Conservation (phyloP, 2,113 vertebrate species). For the Carassius gibelio region DNA sequence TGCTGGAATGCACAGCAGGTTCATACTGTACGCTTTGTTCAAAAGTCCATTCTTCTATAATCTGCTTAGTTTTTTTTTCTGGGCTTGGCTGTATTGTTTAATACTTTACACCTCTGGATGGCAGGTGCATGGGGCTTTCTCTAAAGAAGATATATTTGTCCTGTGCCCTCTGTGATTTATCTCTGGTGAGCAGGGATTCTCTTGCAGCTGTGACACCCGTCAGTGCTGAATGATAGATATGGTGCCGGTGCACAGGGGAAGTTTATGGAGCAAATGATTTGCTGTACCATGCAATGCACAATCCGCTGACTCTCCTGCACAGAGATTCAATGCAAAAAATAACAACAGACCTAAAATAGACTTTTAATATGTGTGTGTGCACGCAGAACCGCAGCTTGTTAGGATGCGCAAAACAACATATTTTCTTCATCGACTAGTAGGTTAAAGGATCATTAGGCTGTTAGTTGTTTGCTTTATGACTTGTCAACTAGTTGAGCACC, state of each 20-base stretch:
- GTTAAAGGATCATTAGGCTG: conserved; percentile 25
- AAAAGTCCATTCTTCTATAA: conserved; percentile 15
- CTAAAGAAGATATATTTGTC: conserved; percentile 45
- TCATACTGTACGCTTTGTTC: neutral
- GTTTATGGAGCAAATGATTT: conserved; percentile 47
- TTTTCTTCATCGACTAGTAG: neutral
- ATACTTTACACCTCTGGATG: conserved; percentile 40
- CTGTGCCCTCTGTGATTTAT: conserved; percentile 33
- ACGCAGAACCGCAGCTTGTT: neutral
- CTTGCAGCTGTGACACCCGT: conserved; percentile 30
- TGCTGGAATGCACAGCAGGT: neutral
- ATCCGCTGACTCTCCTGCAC: neutral
- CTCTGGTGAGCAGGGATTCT: conserved; percentile 38
- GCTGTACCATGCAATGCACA: neutral
- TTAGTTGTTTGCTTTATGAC: neutral
- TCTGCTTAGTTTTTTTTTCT: conserved; percentile 20
- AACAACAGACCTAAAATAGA: conserved; percentile 40
- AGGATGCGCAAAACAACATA: neutral
- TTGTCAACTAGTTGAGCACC: neutral
- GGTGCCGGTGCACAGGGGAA: conserved; percentile 30
- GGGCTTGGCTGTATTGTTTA: conserved; percentile 31
- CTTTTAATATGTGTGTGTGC: neutral
- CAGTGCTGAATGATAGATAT: conserved; percentile 38
- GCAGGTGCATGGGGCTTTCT: conserved; percentile 21
- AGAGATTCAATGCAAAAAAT: conserved; percentile 25